Evolutionary conservation across 2,797 vertebrate species (phyloP).

Genomic region (Leptodactylus fallax): DNA sequence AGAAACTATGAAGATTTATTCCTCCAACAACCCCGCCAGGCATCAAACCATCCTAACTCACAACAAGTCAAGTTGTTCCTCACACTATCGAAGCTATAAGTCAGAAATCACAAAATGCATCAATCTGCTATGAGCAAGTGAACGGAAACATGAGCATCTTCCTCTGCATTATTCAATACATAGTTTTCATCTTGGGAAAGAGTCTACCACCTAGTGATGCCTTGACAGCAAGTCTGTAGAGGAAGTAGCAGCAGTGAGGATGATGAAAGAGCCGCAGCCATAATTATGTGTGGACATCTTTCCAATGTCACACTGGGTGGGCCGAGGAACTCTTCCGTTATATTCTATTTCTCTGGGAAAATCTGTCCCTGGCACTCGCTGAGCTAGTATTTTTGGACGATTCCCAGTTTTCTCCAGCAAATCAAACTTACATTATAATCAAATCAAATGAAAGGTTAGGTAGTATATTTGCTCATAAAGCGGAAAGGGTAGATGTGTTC

Average conservation of each 20-base stretch:
- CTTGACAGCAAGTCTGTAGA: neutral
- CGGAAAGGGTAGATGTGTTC: neutral
- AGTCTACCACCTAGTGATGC: neutral
- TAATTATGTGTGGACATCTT: neutral
- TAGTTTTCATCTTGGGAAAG: neutral
- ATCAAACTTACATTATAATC: conserved; percentile 33
- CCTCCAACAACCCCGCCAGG: neutral
- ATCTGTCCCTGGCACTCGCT: neutral
- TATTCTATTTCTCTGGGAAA: conserved; percentile 2
- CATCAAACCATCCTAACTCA: neutral
- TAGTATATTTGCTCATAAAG: conserved; percentile 8
- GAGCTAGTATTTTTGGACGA: neutral
- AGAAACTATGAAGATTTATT: neutral
- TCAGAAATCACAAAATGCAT: neutral
- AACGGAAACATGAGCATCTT: neutral
- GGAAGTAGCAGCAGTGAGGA: neutral
- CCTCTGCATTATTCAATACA: neutral
- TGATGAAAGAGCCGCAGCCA: neutral
- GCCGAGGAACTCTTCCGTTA: neutral
- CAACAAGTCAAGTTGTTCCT: neutral
- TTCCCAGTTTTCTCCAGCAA: conserved; percentile 13
- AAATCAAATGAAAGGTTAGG: neutral
- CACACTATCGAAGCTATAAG: neutral
- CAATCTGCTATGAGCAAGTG: neutral
- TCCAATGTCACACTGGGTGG: conserved; percentile 1